These are phyloP conservation scores for Timandra comae DNA, from an alignment of 2,888 invertebrate genomes.

Conservation along the genomic window DNA sequence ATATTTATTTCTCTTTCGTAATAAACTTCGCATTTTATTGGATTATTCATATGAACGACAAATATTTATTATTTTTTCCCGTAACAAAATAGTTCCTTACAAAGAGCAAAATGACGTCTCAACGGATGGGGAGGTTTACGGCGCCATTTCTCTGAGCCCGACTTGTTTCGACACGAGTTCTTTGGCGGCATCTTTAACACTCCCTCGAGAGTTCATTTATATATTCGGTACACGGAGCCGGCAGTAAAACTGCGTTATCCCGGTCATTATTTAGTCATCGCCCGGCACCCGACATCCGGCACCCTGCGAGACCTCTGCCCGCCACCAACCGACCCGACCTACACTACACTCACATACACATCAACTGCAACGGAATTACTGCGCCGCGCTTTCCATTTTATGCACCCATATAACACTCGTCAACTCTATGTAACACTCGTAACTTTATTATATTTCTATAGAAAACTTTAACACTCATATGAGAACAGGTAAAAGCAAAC, in stretches of 20 bases:
- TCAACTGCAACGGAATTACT: conserved; percentile 68
- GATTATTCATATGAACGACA: conserved; percentile 26
- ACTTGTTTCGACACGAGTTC: conserved; percentile 71
- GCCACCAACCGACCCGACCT: conserved; percentile 36
- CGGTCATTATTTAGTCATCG: conserved; percentile 76
- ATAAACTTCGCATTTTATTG: conserved; percentile 13
- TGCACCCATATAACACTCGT: conserved; percentile 30
- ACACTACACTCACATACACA: conserved; percentile 28
- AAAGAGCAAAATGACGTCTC: conserved; percentile 63
- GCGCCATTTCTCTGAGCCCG: conserved; percentile 66
- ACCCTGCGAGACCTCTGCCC: conserved; percentile 9
- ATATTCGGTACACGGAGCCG: conserved; percentile 73
- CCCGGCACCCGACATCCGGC: conserved; percentile 26
- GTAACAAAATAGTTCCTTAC: conserved; percentile 46
- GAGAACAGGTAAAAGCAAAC: conserved; percentile 24
- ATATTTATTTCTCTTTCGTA: background rate
- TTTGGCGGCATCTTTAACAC: conserved; percentile 73
- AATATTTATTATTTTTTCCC: conserved; percentile 48
- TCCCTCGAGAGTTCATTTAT: conserved; percentile 73
- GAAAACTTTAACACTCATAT: conserved; percentile 30
- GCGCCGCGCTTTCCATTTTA: conserved; percentile 40
- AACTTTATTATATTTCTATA: conserved; percentile 37
- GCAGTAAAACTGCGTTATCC: conserved; percentile 76
- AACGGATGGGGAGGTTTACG: conserved; percentile 68
- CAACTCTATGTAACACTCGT: conserved; percentile 24